Base-by-base conservation (phyloP, 2,888 invertebrate species). In the Meliscaeva auricollis region DNA sequence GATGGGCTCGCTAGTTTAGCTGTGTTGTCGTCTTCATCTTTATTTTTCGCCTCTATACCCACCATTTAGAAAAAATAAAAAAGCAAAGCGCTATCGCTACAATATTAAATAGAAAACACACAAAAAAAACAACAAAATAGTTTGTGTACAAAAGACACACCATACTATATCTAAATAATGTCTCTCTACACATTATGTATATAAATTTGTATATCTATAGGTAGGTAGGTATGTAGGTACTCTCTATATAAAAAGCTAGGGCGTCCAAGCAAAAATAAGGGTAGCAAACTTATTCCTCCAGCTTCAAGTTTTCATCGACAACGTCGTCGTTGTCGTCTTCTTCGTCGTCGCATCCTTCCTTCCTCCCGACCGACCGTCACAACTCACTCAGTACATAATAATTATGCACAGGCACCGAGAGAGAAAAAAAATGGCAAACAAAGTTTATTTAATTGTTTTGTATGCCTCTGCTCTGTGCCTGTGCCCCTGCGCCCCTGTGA, bases 371-470 rank as follows among this genome's bases (percentile, higher is more conserved):
- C 20, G 9, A 20, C 6, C 35, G 35, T n/a, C 26, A 38, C 11
- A 38, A 38, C 13, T 7, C 41, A 15, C n/a, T 15, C 13, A 44
- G 76, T 74, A 84, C 60, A 69, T 84, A 75, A 76, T 60, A 60
- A 72, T 75, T 72, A 80, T 80, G 75, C 80, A 70, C 58, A 46
- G 66, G 58, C 8, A 32, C 32, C 41, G 41, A 11, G 62, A 56
- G 32, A 64, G 56, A 50, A 52, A 62, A 38, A 54, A 60, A 46
- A 77, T 35, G 17, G n/a, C 60, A 60, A 72, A 64, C 62, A 62
- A 69, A 69, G 73, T 81, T 77, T 73, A 81, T 85, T 80, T 85
- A 76, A 81, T 85, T 85, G 85, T 69, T 85, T 69, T 73, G 48
- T 84, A 20, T 70, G 58, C 52, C 32, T 17, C 30, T 17, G 20